Evolutionary conservation across 2,797 vertebrate species (phyloP), one percentile per base, ranked within the genome.

Genomic region (Micropoecilia bifurca): DNA sequence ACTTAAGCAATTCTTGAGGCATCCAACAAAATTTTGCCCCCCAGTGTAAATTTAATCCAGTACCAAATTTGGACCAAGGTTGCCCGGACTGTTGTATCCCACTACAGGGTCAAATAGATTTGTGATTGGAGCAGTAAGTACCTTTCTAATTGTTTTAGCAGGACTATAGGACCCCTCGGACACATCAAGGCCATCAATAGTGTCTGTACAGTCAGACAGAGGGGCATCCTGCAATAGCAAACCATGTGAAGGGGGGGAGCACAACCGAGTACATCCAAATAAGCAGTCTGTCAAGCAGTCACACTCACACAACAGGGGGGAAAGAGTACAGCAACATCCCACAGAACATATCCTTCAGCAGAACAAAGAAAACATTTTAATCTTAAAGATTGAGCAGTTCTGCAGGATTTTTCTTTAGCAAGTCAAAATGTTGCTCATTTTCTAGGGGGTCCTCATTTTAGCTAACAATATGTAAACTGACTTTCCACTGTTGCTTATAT

Each of bases 141-240:
- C 98, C 98, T 99, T 99, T 99, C 98, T 98, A 99, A 97, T 90
- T 96, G 97, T 96, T 95, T 95, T 98, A 98, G 97, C 96, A 81
- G 98, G 98, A 95, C 97, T 99, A 97, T 97, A 97, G 96, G 96
- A 96, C 96, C 97, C 97, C 97, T 97, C 97, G 97, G 97, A 96
- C 94, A 96, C 95, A 96, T 98, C 97, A 90, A 99, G 97, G 97
- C 97, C 98, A 95, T 99, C 97, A 97, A 99, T 97, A 97, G 97
- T 97, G 95, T 99, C 98, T 97, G 97, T 97, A 97, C 98, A 99
- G 98, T 99, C 98, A 97, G 98, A 99, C 91, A 99, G 97, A 96
- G 97, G 97, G 92, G 97, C 97, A 79, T 99, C 98, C 98, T 99
- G 98, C 92, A 99, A 99, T 95, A 96, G 97, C 95, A 99, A 98